Evolutionary conservation across 2,888 invertebrate genomes (phyloP).

Genomic region (Microdon myrmicae): DNA sequence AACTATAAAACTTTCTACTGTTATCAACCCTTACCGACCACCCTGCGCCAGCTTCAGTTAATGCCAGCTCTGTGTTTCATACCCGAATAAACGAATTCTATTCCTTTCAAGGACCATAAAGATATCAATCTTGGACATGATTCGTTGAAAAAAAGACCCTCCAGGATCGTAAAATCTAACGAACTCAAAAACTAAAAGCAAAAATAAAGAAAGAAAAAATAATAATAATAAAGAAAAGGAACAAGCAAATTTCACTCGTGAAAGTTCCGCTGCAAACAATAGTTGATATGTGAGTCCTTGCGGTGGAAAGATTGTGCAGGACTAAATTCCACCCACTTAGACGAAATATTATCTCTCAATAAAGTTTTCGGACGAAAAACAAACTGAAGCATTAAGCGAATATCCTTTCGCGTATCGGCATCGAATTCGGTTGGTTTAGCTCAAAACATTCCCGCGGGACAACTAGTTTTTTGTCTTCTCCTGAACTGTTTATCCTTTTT

Average conservation of each 20-base stretch:
- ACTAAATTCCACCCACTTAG: constrained; percentile 3
- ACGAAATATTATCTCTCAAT: constrained; percentile 50
- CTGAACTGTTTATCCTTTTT: constrained; percentile 20
- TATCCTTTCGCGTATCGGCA: constrained; percentile 24
- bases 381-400: constrained; percentile 14
- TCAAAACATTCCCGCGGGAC: constrained; percentile 25
- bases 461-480: constrained; percentile 13
- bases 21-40: constrained; percentile 18
- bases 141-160: too few species aligned
- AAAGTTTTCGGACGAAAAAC: constrained; percentile 32
- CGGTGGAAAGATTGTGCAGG: constrained; percentile 17
- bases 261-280: constrained; percentile 44
- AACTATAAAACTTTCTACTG: constrained; percentile 9
- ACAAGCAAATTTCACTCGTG: constrained; percentile 46
- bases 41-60: constrained; percentile 1
- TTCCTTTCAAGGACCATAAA: constrained; percentile 51
- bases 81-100: constrained; percentile 40
- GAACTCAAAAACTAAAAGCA: constrained; percentile 7
- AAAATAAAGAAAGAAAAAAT: not conserved
- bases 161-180: too few species aligned
- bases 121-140: constrained; percentile 51
- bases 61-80: constrained; percentile 26
- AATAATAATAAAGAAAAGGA: constrained; percentile 4
- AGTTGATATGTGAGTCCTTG: constrained; percentile 48
- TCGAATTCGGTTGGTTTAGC: constrained; percentile 11